Evolutionary conservation across 2,888 invertebrate species (phyloP).

Genomic region (Norana najaformis): DNA sequence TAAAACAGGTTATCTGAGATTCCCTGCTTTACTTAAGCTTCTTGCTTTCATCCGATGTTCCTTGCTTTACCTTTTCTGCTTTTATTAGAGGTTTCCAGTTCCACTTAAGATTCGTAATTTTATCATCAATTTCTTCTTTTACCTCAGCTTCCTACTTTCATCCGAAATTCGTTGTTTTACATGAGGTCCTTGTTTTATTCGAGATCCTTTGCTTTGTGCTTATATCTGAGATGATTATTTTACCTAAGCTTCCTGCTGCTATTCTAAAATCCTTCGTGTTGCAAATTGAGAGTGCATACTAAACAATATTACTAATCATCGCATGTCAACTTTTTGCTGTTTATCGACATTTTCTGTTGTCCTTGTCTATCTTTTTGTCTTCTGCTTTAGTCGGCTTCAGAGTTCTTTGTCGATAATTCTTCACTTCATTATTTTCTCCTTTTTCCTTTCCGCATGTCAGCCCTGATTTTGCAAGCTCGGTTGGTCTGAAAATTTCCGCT

Average conservation of each 20-base stretch:
- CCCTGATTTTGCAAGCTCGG: too few species aligned
- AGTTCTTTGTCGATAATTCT: not conserved
- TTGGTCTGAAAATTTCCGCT: too few species aligned
- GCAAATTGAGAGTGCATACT: not conserved
- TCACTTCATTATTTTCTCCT: too few species aligned
- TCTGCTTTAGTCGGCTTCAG: not conserved
- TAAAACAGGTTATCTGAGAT: not conserved
- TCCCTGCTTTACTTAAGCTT: not conserved
- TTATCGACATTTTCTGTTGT: not conserved
- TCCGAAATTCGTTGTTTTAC: not conserved
- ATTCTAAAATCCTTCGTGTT: not conserved
- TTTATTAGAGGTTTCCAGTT: not conserved
- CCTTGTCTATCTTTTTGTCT: not conserved
- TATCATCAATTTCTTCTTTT: not conserved
- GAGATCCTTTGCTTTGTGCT: not conserved
- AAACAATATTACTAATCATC: not conserved
- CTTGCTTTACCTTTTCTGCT: not conserved
- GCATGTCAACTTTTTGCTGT: not conserved
- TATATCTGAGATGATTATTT: not conserved
- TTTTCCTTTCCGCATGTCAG: too few species aligned
- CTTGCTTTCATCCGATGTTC: not conserved
- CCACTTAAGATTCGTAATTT: not conserved
- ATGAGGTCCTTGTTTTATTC: not conserved
- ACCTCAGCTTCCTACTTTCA: not conserved
- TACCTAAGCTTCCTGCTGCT: not conserved